phyloP scores from a whole-genome alignment of 2,888 invertebrate genomes.

The Melipona beecheii region DNA sequence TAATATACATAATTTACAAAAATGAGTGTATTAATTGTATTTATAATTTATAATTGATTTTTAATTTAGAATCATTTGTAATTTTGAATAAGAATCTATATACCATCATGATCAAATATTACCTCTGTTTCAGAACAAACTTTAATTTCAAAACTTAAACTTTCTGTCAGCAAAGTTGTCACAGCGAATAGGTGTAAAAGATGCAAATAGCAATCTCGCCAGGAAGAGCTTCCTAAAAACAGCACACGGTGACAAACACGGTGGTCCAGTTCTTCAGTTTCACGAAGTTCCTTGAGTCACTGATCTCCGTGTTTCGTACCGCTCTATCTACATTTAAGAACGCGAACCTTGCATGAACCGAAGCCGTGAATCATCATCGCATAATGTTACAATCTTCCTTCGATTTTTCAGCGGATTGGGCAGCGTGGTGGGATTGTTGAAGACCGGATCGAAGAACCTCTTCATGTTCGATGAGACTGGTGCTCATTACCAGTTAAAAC shows the following conservation, averaged over 20 bases:
- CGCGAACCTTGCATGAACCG: slow-evolving; percentile 15
- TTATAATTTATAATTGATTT: too few relatives aligned
- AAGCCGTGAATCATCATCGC: slow-evolving; percentile 57
- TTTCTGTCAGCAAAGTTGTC: neutral
- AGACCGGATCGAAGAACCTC: slow-evolving; percentile 95
- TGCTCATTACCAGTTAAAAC: slow-evolving; percentile 90
- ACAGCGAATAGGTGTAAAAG: neutral
- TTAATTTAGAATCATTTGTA: too few relatives aligned
- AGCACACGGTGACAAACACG: neutral
- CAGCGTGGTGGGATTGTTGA: slow-evolving; percentile 93
- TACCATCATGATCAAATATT: too few relatives aligned
- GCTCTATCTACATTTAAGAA: slow-evolving; percentile 20
- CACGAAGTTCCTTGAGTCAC: slow-evolving; percentile 9
- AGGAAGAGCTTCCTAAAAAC: neutral
- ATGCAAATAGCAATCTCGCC: slow-evolving; percentile 6
- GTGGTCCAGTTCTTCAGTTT: slow-evolving; percentile 1
- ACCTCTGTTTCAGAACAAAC: neutral
- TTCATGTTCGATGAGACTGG: slow-evolving; percentile 92
- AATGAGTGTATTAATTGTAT: too few relatives aligned
- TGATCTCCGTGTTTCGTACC: neutral
- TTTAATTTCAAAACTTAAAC: neutral
- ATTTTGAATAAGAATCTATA: too few relatives aligned
- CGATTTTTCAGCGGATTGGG: slow-evolving; percentile 87
- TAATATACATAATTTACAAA: too few relatives aligned
- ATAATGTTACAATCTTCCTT: slow-evolving; percentile 55